Base-by-base conservation (phyloP, 2,113 vertebrate species). In the Lipophrys pholis region DNA sequence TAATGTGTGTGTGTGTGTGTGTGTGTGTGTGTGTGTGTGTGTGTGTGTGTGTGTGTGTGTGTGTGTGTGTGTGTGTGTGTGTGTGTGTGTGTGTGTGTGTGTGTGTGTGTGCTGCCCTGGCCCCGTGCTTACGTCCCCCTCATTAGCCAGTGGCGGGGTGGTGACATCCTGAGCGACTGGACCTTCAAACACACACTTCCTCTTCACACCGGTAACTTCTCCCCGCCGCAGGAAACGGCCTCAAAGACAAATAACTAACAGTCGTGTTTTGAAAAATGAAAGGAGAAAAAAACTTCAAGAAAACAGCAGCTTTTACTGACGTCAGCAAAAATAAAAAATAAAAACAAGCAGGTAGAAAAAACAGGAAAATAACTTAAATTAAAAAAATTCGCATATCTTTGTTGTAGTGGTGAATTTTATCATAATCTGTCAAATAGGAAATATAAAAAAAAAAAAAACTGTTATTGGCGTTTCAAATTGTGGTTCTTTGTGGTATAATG, bases 161-260 rank as follows among this genome's bases (percentile, higher is more conserved):
- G 93, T 92, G 94, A 93, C 81, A 95, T 94, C 93, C 94, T 93
- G 93, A 90, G 82, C 82, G 88, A 84, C 87, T 72, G 86, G 85
- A 87, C 87, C 90, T 92, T 92, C 90, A 93, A 92, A 91, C 89
- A 92, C 90, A 88, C 88, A 81, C 87, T 93, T 94, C 91, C 93
- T 92, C 81, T 91, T 89, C 81, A 73, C 85, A 87, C 87, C 77
- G 45, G 75, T 69, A 49, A 93, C 91, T 93, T 90, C 89, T 91
- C 76, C 79, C 69, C 65, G 35, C 76, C 30, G 71, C 85, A 90
- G 84, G 87, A 90, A 92, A 88, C 84, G 11, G 42, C 41, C 65
- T 64, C 53, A 67, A 70, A 87, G 74, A 89, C 53, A 89, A 90
- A 90, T 78, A 87, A 75, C 63, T 55, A 63, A 51, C 73, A 56